These are phyloP conservation scores for Apis mellifera DNA, from an alignment of 1,140 invertebrate genomes.

Conservation along the genomic window DNA sequence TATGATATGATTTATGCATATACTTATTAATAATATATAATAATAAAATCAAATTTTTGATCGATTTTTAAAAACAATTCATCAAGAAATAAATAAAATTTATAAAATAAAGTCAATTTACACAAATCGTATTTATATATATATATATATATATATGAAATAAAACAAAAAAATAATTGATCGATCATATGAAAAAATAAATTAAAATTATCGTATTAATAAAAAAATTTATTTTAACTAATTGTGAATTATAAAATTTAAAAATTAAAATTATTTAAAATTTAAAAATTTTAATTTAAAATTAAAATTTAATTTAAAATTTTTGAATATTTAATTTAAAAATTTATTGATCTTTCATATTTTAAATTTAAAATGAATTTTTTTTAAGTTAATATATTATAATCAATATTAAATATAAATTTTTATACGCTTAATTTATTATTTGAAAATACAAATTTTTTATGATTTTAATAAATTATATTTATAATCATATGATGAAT, in stretches of 20 bases:
- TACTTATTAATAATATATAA: background rate
- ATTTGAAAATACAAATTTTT: background rate
- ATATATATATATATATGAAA: background rate
- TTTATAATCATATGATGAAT: background rate
- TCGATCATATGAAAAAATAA: background rate
- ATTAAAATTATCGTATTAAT: background rate
- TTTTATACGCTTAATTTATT: background rate
- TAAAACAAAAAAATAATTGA: background rate
- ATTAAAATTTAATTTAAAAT: no score
- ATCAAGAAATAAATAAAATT: background rate
- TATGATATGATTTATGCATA: no score
- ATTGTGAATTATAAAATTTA: background rate
- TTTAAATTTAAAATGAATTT: background rate
- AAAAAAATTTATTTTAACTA: background rate
- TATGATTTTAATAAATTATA: background rate
- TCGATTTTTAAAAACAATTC: background rate
- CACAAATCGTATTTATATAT: no score
- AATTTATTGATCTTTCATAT: no score
- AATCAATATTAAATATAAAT: background rate
- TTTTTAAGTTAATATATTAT: background rate
- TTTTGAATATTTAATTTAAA: no score
- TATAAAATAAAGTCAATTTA: background rate
- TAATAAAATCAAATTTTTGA: background rate
- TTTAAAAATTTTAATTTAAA: no score
- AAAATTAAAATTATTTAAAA: no score